Evolutionary conservation across 2,797 vertebrate genomes (phyloP), one percentile per base, ranked within the genome.

Genomic region (Eulemur coronatus): DNA sequence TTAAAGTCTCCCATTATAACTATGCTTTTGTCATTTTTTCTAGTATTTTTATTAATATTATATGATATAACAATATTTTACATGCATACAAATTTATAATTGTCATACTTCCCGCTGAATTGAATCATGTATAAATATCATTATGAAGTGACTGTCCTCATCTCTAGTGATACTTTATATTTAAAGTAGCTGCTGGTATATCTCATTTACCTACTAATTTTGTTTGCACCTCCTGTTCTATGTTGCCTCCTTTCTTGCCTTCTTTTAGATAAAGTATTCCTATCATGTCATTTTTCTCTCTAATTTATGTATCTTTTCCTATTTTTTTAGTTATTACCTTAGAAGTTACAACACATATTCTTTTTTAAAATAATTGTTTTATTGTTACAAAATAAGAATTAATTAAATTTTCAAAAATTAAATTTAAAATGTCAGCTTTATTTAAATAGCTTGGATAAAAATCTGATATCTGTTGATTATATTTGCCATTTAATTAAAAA

Each of bases 401-500:
- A 52, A 52, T 52, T 52, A 33, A 48, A 14, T 12, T 89, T 89
- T 82, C 50, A 80, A 70, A 78, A 84, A 46, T 26, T 73, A 46
- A 73, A 38, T 75, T 73, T 75, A 85, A 80, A 79, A 80, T 24
- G 33, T 81, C 33, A 59, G 35, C 30, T 72, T 81, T 89, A 89
- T 79, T 84, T 87, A 81, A 81, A 46, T 33, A 67, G 63, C 69
- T 63, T 84, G 46, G 57, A 35, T 75, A 50, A 82, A 69, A 82
- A 82, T 69, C 61, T 43, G 67, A 22, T 46, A 12, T 46, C 38
- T 52, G 30, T 57, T 57, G 73, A 73, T 78, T 70, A 57, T 57
- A 84, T 84, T 82, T 96, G 33, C 46, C 38, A 94, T n/a, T 84
- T 93, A 72, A 24, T 73, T 61, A 10, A 17, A 93, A 73, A 33